phyloP scores from a whole-genome alignment of 2,888 invertebrate genomes.

The Machimus atricapillus region DNA sequence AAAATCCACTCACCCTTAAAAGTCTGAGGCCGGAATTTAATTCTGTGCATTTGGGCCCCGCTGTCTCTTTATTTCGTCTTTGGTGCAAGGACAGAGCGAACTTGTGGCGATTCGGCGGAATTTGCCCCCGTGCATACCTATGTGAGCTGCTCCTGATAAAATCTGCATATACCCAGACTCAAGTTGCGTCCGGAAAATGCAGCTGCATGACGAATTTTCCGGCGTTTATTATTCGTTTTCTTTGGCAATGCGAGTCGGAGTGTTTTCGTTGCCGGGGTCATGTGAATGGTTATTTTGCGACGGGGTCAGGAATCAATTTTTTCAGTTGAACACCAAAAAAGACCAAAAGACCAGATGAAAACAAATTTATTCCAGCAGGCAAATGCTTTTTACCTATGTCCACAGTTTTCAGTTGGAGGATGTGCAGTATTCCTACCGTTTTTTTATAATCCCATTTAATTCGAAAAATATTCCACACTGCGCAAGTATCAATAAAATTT shows the following conservation, averaged over 20 bases:
- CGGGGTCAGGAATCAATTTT: not conserved
- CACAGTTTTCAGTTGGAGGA: too few species aligned
- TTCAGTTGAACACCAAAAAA: not conserved
- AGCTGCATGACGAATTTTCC: not conserved
- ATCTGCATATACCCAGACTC: not conserved
- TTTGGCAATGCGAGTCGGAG: not conserved
- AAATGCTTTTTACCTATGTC: not conserved
- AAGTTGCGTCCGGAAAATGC: not conserved
- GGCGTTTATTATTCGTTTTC: not conserved
- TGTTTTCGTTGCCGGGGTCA: not conserved
- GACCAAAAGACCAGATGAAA: not conserved
- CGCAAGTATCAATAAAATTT: too few species aligned
- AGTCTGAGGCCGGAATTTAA: conserved; percentile 5
- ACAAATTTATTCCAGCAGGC: not conserved
- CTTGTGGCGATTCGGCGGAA: not conserved
- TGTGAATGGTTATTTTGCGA: not conserved
- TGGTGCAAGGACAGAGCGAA: not conserved
- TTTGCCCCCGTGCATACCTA: not conserved
- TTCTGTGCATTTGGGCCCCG: not conserved
- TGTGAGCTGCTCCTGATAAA: not conserved
- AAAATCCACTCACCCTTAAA: not conserved
- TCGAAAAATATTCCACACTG: too few species aligned
- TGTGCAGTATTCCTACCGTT: not conserved
- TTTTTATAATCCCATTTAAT: too few species aligned
- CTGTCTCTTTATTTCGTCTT: not conserved